Conservation (phyloP, 1,140 invertebrate species). For the Cydia amplana region DNA sequence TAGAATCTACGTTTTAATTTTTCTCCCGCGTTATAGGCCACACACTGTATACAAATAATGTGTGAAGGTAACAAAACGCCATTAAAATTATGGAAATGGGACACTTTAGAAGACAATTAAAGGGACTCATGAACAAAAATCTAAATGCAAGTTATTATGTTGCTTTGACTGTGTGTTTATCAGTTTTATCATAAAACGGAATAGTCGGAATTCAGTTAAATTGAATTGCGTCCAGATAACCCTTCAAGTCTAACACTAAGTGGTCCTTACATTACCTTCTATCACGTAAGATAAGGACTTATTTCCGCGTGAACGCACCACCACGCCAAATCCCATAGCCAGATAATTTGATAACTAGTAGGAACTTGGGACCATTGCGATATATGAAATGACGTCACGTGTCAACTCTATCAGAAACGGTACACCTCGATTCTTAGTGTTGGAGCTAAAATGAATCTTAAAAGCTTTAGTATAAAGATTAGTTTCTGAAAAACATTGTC, state of each 20-base stretch:
- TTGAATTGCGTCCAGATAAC: too few species aligned
- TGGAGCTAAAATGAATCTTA: neutral
- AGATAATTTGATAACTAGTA: neutral
- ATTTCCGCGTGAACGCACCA: neutral
- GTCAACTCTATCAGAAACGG: constrained; percentile 15
- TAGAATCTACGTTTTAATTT: too few species aligned
- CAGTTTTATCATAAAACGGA: too few species aligned
- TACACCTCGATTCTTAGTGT: neutral
- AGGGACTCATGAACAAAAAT: too few species aligned
- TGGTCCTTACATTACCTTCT: neutral
- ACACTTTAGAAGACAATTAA: too few species aligned
- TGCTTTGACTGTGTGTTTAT: too few species aligned
- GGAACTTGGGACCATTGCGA: neutral
- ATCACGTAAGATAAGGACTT: neutral
- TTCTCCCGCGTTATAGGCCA: too few species aligned
- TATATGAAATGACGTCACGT: constrained; percentile 21
- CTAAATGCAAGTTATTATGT: too few species aligned
- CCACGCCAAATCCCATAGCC: neutral
- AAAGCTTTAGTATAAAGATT: neutral
- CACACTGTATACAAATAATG: neutral
- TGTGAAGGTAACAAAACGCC: too few species aligned
- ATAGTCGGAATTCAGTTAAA: too few species aligned
- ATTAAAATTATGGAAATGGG: too few species aligned
- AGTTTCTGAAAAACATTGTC: neutral
- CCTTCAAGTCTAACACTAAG: neutral